phyloP scores from a whole-genome alignment of 2,888 invertebrate species.

The Caenorhabditis sulstoni region DNA sequence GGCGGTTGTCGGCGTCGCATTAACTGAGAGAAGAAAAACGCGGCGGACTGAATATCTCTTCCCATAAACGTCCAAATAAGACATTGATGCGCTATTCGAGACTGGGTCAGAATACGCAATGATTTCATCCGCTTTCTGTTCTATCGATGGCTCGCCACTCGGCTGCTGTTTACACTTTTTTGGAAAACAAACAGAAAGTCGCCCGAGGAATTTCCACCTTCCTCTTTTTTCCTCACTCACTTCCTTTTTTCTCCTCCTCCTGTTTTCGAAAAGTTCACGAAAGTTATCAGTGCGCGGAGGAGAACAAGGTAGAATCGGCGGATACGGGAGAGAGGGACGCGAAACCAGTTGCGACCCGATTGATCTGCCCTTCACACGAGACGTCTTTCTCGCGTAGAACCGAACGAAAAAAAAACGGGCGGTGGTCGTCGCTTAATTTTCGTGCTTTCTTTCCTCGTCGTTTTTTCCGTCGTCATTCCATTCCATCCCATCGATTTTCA shows the following conservation, averaged over 20 bases:
- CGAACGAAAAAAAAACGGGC: conserved; percentile 14
- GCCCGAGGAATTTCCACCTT: not conserved
- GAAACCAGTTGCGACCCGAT: conserved; percentile 51
- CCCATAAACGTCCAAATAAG: not conserved
- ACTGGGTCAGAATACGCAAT: too few relatives aligned
- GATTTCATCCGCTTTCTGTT: not conserved
- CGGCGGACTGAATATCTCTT: not conserved
- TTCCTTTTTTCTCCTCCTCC: not conserved
- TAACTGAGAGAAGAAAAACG: not conserved
- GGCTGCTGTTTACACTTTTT: conserved; percentile 16
- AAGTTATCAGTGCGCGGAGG: not conserved
- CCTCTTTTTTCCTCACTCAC: not conserved
- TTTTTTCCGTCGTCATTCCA: not conserved
- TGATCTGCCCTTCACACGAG: conserved; percentile 40
- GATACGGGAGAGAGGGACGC: conserved; percentile 4
- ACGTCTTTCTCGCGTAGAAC: conserved; percentile 1
- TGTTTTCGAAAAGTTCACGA: conserved; percentile 1
- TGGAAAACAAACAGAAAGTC: conserved; percentile 12
- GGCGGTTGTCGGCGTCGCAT: not conserved
- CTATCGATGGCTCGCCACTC: not conserved
- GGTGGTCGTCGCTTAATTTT: not conserved
- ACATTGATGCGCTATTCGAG: too few relatives aligned
- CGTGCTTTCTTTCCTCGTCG: not conserved
- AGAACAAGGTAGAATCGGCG: not conserved
- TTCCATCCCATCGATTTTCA: conserved; percentile 5